phyloP scores from a whole-genome alignment of 2,797 vertebrate species.

The Brachymystax lenok region DNA sequence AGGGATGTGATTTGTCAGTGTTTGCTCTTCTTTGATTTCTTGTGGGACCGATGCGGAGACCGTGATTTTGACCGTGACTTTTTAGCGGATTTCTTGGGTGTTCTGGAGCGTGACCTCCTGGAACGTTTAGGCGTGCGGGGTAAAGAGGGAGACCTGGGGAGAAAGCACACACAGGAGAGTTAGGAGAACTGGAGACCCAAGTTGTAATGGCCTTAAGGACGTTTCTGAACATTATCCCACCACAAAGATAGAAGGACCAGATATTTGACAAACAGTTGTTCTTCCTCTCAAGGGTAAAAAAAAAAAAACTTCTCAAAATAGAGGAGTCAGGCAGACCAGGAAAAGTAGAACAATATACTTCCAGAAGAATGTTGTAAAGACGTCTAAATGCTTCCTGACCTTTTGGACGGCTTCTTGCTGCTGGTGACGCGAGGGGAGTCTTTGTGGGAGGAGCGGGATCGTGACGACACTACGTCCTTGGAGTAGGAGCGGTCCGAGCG shows the following conservation, averaged over 20 bases:
- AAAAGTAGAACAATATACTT: too few species aligned
- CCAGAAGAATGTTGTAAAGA: too few species aligned
- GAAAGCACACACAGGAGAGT: neutral
- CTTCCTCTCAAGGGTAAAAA: too few species aligned
- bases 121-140: constrained; percentile 96
- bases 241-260: too few species aligned
- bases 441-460: constrained; percentile 90
- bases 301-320: too few species aligned
- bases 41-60: constrained; percentile 98
- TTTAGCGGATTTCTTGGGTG: constrained; percentile 94
- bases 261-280: too few species aligned
- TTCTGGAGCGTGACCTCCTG: constrained; percentile 90
- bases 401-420: constrained; percentile 89
- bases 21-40: constrained; percentile 99
- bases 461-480: constrained; percentile 86
- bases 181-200: neutral
- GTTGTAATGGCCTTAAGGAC: neutral
- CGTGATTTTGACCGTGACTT: constrained; percentile 96
- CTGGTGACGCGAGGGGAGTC: constrained; percentile 91
- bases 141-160: constrained; percentile 89
- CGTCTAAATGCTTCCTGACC: constrained; percentile 66
- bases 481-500: constrained; percentile 88
- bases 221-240: too few species aligned
- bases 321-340: too few species aligned
- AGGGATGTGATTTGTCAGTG: constrained; percentile 83